phyloP scores from a whole-genome alignment of 1,140 invertebrate genomes.

The Drosophila repletoides region DNA sequence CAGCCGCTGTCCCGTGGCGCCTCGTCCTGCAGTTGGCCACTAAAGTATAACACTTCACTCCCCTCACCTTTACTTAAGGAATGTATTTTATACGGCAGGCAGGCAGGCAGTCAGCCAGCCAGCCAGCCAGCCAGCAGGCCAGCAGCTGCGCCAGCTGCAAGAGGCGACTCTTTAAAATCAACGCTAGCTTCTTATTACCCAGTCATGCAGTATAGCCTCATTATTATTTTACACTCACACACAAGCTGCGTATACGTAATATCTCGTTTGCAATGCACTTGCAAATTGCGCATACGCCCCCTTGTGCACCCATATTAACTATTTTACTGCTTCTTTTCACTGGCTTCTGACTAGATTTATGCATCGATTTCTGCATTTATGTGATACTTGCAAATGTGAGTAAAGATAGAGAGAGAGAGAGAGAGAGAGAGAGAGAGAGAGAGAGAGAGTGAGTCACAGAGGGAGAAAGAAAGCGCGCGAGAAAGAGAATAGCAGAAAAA shows the following conservation, averaged over 20 bases:
- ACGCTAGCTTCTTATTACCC: slow-evolving; percentile 52
- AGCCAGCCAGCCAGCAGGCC: too few species aligned
- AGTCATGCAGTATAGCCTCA: slow-evolving; percentile 47
- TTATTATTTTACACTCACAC: slow-evolving; percentile 58
- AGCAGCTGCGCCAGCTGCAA: too few species aligned
- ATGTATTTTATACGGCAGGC: too few species aligned
- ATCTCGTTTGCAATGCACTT: slow-evolving; percentile 56
- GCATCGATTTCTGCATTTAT: slow-evolving; percentile 66
- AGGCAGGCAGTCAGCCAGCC: too few species aligned
- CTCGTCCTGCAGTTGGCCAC: slow-evolving; percentile 18
- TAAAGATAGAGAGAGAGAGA: slow-evolving; percentile 4
- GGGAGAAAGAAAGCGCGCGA: neutral
- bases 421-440: neutral
- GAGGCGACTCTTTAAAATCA: slow-evolving; percentile 50
- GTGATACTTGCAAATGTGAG: slow-evolving; percentile 31
- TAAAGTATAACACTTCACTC: neutral
- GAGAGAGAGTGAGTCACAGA: neutral
- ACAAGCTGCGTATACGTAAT: slow-evolving; percentile 66
- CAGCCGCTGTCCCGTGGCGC: slow-evolving; percentile 11
- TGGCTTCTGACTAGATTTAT: slow-evolving; percentile 50
- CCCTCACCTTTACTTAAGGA: too few species aligned
- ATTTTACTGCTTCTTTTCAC: neutral
- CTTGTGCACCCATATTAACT: neutral
- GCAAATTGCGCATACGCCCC: slow-evolving; percentile 40
- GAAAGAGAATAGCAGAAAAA: neutral